phyloP scores from a whole-genome alignment of 2,888 invertebrate species.

The Drosophila mayaguana region DNA sequence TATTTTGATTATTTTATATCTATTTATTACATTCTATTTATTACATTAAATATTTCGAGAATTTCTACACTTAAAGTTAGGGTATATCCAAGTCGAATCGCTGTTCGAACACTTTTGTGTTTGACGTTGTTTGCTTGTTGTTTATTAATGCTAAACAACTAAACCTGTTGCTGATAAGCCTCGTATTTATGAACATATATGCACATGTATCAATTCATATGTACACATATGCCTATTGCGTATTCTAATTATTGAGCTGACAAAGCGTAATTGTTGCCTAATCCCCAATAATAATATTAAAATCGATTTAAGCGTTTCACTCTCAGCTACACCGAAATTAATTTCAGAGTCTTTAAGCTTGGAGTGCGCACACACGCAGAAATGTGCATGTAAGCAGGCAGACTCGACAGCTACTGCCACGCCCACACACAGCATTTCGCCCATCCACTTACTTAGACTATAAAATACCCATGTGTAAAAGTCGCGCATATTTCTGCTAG shows the following conservation, averaged over 20 bases:
- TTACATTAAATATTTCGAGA: not conserved
- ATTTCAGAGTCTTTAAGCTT: conserved; percentile 6
- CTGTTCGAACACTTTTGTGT: not conserved
- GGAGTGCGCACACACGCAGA: conserved; percentile 1
- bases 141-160: conserved; percentile 31
- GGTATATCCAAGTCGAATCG: conserved; percentile 5
- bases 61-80: not conserved
- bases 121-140: conserved; percentile 39
- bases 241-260: conserved; percentile 45
- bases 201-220: conserved; percentile 14
- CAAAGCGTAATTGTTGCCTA: conserved; percentile 9
- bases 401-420: conserved; percentile 10
- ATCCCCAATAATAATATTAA: conserved; percentile 2
- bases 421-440: conserved; percentile 14
- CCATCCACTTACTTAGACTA: conserved; percentile 32
- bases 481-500: conserved; percentile 53
- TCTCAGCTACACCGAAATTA: not conserved
- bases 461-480: conserved; percentile 40
- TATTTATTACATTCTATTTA: too few species aligned
- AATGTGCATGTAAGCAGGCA: not conserved
- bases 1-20: too few species aligned
- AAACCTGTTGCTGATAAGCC: conserved; percentile 38
- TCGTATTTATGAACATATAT: not conserved
- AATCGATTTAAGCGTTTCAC: conserved; percentile 13
- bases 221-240: conserved; percentile 1